Evolutionary conservation across 1,140 invertebrate species (phyloP).

Genomic region (Drosophila azteca): DNA sequence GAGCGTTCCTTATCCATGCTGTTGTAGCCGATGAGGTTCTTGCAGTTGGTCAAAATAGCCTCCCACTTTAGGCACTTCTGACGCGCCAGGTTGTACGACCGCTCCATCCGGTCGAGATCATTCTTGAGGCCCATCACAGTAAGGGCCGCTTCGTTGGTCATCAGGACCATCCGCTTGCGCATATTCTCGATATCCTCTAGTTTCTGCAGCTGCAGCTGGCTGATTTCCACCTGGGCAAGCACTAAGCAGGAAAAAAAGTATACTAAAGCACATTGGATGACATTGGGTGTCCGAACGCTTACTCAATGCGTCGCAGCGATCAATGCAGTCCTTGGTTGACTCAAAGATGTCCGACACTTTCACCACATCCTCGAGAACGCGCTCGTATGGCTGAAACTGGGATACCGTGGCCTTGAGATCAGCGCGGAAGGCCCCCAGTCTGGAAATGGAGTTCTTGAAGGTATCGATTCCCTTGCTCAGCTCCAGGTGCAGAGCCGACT

Average conservation of each 20-base stretch:
- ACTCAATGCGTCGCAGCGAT: constrained; percentile 81
- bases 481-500: constrained; percentile 46
- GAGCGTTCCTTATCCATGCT: constrained; percentile 61
- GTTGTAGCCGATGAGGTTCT: constrained; percentile 51
- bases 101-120: constrained; percentile 66
- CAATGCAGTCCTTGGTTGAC: constrained; percentile 75
- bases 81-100: constrained; percentile 62
- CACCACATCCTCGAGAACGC: constrained; percentile 71
- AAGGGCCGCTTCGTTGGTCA: constrained; percentile 66
- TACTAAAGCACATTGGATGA: too few relatives aligned
- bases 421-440: constrained; percentile 36
- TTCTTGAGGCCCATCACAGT: constrained; percentile 73
- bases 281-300: background rate
- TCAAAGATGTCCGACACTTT: constrained; percentile 65
- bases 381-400: constrained; percentile 71
- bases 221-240: constrained; percentile 74
- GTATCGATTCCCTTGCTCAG: constrained; percentile 43
- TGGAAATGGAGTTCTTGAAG: constrained; percentile 34
- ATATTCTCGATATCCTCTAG: constrained; percentile 63
- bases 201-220: constrained; percentile 49
- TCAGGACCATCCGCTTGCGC: constrained; percentile 63
- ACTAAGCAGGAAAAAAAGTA: constrained; percentile 29
- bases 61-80: constrained; percentile 68
- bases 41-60: constrained; percentile 59
- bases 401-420: constrained; percentile 58